These are phyloP conservation scores for Atta texana DNA, from an alignment of 1,140 invertebrate genomes.

Conservation along the genomic window DNA sequence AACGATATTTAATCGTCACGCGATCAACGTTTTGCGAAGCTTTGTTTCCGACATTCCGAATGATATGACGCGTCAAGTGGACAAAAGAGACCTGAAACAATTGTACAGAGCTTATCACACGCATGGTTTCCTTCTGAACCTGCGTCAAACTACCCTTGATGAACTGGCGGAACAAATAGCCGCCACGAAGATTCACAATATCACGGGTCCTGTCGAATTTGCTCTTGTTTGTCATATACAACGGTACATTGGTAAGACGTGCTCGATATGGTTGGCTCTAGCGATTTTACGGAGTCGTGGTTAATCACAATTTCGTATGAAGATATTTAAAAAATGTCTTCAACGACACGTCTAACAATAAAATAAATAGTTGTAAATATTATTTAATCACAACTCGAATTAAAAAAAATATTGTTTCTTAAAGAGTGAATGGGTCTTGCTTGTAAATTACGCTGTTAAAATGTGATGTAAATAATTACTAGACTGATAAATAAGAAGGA, in stretches of 20 bases:
- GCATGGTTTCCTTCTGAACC: constrained; percentile 82
- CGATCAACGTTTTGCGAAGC: constrained; percentile 77
- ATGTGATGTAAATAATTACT: background rate
- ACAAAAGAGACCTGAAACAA: constrained; percentile 82
- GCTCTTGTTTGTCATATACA: constrained; percentile 81
- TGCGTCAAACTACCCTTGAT: constrained; percentile 76
- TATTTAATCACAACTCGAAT: background rate
- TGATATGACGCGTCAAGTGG: constrained; percentile 74
- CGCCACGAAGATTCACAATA: constrained; percentile 80
- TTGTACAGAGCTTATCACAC: constrained; percentile 82
- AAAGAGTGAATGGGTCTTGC: background rate
- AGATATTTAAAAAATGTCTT: too few relatives aligned
- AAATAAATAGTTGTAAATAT: background rate
- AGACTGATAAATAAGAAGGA: constrained; percentile 4
- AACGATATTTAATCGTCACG: constrained; percentile 83
- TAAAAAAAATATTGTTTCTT: background rate
- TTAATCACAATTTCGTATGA: constrained; percentile 39
- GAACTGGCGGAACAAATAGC: constrained; percentile 79
- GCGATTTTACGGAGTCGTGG: constrained; percentile 80
- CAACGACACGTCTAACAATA: background rate
- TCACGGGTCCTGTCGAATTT: constrained; percentile 83
- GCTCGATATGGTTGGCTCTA: constrained; percentile 81
- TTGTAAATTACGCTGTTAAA: background rate
- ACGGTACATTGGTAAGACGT: constrained; percentile 80
- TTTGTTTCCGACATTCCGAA: constrained; percentile 74